Percentiles rank a stretch among this genome's conserved stretches.
These are phyloP conservation scores for Drosophila lowei DNA, from an alignment of 1,140 invertebrate genomes.

Conservation along the genomic window DNA sequence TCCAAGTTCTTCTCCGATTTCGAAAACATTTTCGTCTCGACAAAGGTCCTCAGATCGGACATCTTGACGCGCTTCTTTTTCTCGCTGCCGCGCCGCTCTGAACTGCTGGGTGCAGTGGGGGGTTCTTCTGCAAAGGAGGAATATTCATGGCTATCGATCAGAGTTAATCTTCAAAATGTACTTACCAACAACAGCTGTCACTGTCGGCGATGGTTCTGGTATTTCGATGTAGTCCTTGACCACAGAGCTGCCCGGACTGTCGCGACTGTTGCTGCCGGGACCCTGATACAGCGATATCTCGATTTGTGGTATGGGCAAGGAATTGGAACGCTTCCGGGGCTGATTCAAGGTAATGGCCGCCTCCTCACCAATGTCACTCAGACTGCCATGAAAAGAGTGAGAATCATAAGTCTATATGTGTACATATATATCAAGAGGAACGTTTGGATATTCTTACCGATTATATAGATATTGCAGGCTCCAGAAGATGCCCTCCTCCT, in stretches of 20 bases:
- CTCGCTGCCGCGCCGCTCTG: conserved; percentile 89
- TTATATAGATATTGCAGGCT: conserved; percentile 96
- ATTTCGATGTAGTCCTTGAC: conserved; percentile 90
- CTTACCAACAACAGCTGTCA: conserved; percentile 67
- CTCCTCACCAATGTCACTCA: conserved; percentile 92
- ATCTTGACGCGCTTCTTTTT: conserved; percentile 95
- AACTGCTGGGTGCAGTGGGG: conserved; percentile 79
- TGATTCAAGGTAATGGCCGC: conserved; percentile 88
- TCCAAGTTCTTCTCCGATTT: conserved; percentile 95
- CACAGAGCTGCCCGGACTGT: conserved; percentile 83
- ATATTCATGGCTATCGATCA: no score
- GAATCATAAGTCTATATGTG: background rate
- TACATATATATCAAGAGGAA: background rate
- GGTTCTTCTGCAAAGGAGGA: conserved; percentile 83
- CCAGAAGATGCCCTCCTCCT: conserved; percentile 99
- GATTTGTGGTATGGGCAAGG: conserved; percentile 96
- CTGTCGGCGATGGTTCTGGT: conserved; percentile 84
- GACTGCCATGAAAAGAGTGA: conserved; percentile 83
- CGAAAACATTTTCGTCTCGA: conserved; percentile 94
- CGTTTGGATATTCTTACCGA: conserved; percentile 83
- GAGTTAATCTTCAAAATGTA: no score
- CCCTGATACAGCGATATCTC: conserved; percentile 93
- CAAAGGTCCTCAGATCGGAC: conserved; percentile 93
- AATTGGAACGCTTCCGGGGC: conserved; percentile 93
- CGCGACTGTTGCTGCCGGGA: conserved; percentile 87